These are phyloP conservation scores for Halichoerus grypus DNA, from an alignment of 2,113 vertebrate genomes.

Conservation along the genomic window DNA sequence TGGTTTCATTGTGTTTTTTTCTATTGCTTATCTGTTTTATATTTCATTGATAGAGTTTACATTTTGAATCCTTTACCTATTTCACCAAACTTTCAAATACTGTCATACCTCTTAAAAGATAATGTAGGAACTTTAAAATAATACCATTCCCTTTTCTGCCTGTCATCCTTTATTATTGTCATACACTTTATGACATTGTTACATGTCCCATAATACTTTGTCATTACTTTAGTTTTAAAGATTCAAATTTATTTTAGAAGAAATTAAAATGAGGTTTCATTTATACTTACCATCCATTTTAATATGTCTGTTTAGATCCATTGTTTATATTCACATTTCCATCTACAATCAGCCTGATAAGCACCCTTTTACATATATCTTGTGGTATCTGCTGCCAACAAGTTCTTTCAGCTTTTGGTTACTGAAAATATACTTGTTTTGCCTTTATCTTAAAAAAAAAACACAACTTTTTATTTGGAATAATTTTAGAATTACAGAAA, in stretches of 20 bases:
- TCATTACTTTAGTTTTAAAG: not conserved
- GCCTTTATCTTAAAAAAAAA: not conserved
- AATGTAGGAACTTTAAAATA: not conserved
- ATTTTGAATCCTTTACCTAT: not conserved
- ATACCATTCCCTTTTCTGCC: not conserved
- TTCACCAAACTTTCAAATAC: not conserved
- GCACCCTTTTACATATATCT: not conserved
- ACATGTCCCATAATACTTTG: not conserved
- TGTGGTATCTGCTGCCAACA: not conserved
- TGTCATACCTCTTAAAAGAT: not conserved
- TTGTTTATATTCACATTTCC: not conserved
- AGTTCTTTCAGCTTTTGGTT: not conserved
- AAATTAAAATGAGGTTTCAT: not conserved
- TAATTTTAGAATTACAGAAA: not conserved
- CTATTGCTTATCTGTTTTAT: not conserved
- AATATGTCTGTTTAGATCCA: not conserved
- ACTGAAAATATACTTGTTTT: constrained; percentile 36
- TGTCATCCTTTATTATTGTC: not conserved
- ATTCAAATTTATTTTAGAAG: not conserved
- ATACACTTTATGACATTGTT: not conserved
- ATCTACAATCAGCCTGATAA: not conserved
- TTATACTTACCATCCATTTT: not conserved
- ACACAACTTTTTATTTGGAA: not conserved
- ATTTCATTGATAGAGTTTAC: not conserved
- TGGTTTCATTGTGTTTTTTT: not conserved